Conservation (phyloP, 2,113 vertebrate species). For the Hystrix cristata region DNA sequence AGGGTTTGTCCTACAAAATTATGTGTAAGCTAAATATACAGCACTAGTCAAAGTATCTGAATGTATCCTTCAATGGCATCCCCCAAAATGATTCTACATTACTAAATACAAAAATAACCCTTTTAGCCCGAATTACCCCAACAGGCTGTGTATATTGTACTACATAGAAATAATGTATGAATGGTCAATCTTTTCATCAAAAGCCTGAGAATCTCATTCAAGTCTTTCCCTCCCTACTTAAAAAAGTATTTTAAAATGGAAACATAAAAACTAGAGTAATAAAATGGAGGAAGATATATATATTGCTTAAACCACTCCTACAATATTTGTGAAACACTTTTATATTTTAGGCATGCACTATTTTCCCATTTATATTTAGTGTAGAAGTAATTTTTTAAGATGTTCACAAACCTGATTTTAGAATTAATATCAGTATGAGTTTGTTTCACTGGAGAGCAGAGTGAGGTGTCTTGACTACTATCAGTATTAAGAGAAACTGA, state of each 20-base stretch:
- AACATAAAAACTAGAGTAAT: constrained; percentile 37
- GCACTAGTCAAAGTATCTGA: not conserved
- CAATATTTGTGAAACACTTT: constrained; percentile 49
- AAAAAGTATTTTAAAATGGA: constrained; percentile 43
- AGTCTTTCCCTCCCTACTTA: not conserved
- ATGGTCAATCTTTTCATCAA: constrained; percentile 34
- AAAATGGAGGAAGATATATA: constrained; percentile 32
- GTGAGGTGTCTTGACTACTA: constrained; percentile 97
- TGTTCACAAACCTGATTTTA: constrained; percentile 91
- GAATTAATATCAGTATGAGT: constrained; percentile 90
- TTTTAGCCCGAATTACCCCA: constrained; percentile 35
- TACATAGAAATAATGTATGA: constrained; percentile 9
- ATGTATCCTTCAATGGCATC: not conserved
- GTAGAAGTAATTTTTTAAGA: constrained; percentile 44
- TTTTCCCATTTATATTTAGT: constrained; percentile 49
- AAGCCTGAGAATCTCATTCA: constrained; percentile 33
- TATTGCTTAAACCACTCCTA: constrained; percentile 32
- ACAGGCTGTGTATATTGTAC: not conserved
- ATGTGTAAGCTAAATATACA: constrained; percentile 12
- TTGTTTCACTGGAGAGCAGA: constrained; percentile 96
- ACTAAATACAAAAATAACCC: constrained; percentile 48
- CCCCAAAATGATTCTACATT: not conserved
- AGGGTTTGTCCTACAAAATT: constrained; percentile 4
- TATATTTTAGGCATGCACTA: constrained; percentile 16
- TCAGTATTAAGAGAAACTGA: constrained; percentile 98